These are phyloP conservation scores for Drosophila diplacantha DNA, from an alignment of 2,888 invertebrate genomes.

Conservation along the genomic window DNA sequence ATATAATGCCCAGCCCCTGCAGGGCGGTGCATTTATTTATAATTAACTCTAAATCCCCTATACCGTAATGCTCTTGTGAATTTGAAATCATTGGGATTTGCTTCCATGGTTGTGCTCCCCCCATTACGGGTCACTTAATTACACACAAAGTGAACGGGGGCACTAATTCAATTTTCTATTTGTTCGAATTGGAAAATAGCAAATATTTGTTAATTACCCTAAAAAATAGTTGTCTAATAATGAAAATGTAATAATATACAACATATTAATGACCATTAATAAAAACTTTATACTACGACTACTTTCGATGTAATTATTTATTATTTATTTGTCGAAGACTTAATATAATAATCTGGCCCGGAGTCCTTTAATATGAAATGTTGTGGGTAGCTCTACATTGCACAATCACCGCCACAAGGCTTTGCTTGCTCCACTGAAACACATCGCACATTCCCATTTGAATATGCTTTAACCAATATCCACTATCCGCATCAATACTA, in stretches of 20 bases:
- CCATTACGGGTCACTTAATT: not conserved
- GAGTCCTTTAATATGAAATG: not conserved
- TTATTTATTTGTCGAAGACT: constrained; percentile 1
- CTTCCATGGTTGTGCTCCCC: not conserved
- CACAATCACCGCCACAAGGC: constrained; percentile 22
- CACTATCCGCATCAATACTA: not conserved
- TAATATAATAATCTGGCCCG: not conserved
- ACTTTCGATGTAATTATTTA: not conserved
- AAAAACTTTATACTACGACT: not conserved
- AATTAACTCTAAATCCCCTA: constrained; percentile 20
- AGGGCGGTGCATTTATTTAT: constrained; percentile 23
- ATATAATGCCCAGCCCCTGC: not conserved
- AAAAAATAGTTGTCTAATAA: not conserved
- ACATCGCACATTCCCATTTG: constrained; percentile 6
- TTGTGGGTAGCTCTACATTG: constrained; percentile 3
- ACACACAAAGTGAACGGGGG: not conserved
- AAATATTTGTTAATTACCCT: not conserved
- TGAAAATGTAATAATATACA: too few relatives aligned
- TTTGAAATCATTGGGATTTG: constrained; percentile 14
- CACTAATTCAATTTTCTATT: constrained; percentile 2
- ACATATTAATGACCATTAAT: not conserved
- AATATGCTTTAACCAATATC: constrained; percentile 2
- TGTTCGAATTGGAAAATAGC: not conserved
- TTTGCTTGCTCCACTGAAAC: constrained; percentile 30
- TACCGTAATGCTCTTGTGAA: constrained; percentile 9